Conservation (phyloP, 2,113 vertebrate species). For the Rhipidura dahli region DNA sequence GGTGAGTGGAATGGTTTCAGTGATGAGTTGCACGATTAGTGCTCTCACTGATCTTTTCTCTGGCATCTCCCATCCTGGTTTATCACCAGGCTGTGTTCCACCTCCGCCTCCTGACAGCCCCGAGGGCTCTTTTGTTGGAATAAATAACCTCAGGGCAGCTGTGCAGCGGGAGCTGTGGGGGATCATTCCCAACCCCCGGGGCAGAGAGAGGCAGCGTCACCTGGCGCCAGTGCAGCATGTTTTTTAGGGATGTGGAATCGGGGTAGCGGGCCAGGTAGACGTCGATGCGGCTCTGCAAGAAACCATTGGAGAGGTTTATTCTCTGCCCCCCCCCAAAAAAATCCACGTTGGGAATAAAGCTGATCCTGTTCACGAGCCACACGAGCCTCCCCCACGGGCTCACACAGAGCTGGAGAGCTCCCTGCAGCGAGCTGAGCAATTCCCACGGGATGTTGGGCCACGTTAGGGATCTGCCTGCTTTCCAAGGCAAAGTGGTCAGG, state of each 20-base stretch:
- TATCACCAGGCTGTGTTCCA: not conserved
- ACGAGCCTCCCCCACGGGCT: not conserved
- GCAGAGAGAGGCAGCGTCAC: conserved; percentile 37
- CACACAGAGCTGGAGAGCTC: not conserved
- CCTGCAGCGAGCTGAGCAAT: not conserved
- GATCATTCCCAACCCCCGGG: not conserved
- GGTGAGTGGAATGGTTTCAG: fast-evolving
- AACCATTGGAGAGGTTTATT: not conserved
- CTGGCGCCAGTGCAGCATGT: conserved; percentile 87
- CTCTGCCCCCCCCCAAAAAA: not conserved
- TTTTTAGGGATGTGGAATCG: conserved; percentile 83
- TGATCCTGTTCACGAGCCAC: not conserved
- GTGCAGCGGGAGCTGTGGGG: not conserved
- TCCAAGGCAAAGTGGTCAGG: not conserved
- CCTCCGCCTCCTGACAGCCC: not conserved
- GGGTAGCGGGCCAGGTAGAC: conserved; percentile 84
- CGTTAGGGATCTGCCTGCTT: not conserved
- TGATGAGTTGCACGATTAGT: not conserved
- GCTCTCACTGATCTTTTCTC: not conserved
- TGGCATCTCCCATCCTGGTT: not conserved
- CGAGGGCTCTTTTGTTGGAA: not conserved
- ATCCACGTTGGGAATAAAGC: not conserved
- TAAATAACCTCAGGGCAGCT: not conserved
- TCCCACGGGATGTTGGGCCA: not conserved
- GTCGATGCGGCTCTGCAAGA: conserved; percentile 77